phyloP scores from a whole-genome alignment of 2,113 vertebrate species.

The Bubo bubo region DNA sequence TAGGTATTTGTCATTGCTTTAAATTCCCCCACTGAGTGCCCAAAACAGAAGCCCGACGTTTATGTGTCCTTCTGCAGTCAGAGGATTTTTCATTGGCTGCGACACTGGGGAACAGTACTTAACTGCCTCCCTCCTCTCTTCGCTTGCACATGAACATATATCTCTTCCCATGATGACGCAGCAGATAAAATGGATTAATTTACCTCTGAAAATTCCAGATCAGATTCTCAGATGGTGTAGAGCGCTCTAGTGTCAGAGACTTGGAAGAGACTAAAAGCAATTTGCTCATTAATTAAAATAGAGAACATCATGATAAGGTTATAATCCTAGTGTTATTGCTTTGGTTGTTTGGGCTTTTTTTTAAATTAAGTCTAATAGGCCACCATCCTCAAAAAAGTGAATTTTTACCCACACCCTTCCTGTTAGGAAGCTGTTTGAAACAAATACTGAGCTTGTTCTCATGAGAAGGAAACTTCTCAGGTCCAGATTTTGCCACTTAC shows the following conservation, averaged over 20 bases:
- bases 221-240: not conserved
- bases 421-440: not conserved
- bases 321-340: not conserved
- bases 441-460: fast-evolving
- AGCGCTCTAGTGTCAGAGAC: not conserved
- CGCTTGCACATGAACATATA: fast-evolving
- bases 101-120: not conserved
- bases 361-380: not conserved
- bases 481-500: not conserved
- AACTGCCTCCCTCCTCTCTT: not conserved
- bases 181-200: not conserved
- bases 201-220: not conserved
- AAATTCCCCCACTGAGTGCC: not conserved
- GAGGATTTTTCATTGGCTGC: not conserved
- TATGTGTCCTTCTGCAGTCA: not conserved
- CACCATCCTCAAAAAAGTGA: not conserved
- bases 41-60: not conserved
- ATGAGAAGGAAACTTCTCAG: not conserved
- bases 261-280: not conserved
- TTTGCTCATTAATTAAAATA: not conserved
- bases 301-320: not conserved
- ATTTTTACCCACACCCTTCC: not conserved
- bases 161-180: not conserved
- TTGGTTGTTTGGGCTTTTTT: not conserved
- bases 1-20: not conserved